These are phyloP conservation scores for Mesembrinibis cayennensis DNA, from an alignment of 2,113 vertebrate genomes.

Conservation along the genomic window DNA sequence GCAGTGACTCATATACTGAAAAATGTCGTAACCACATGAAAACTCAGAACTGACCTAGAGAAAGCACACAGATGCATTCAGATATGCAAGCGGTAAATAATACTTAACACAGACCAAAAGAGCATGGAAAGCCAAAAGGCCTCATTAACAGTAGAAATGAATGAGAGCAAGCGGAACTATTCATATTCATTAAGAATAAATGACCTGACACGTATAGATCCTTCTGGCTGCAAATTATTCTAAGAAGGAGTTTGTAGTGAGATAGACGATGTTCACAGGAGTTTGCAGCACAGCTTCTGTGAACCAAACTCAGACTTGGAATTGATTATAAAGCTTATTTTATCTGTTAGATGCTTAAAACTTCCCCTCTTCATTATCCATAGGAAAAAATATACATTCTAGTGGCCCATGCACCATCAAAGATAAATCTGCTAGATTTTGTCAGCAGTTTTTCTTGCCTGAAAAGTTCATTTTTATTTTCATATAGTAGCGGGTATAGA, in stretches of 20 bases:
- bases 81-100: not conserved
- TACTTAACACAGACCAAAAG: not conserved
- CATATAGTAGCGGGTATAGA: fast-evolving
- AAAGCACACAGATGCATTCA: not conserved
- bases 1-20: slow-evolving; percentile 23
- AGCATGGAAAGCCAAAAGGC: not conserved
- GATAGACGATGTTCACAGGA: not conserved
- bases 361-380: not conserved
- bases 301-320: not conserved
- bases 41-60: not conserved
- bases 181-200: not conserved
- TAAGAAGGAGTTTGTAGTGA: not conserved
- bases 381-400: not conserved
- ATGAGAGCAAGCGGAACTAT: not conserved
- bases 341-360: not conserved
- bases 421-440: not conserved
- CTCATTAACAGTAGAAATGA: not conserved
- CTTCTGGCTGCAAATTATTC: not conserved
- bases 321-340: not conserved
- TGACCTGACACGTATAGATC: not conserved
- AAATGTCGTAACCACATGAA: slow-evolving; percentile 18
- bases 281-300: not conserved
- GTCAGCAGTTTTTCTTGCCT: not conserved
- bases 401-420: not conserved
- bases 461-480: not conserved